phyloP scores from a whole-genome alignment of 2,113 vertebrate genomes.

The Oceanites oceanicus region DNA sequence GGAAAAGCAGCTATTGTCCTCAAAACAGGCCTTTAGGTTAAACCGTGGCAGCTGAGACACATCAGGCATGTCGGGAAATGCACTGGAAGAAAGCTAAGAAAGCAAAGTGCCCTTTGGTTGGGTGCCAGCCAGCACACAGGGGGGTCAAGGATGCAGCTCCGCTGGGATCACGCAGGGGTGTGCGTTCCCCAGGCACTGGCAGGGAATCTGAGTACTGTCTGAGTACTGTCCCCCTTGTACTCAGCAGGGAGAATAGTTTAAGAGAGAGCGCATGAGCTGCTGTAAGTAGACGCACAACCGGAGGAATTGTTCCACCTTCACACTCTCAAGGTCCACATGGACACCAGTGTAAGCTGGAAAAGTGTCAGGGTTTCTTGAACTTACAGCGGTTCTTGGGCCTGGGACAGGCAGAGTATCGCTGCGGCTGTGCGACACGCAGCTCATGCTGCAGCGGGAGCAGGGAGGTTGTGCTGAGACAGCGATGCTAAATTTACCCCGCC shows the following conservation, averaged over 20 bases:
- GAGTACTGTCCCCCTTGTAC: no score
- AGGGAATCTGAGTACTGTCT: background rate
- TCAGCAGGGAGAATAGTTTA: background rate
- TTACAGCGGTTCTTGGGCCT: background rate
- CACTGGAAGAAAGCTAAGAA: background rate
- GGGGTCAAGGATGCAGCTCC: background rate
- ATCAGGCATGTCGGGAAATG: accelerated
- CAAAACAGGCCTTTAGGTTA: background rate
- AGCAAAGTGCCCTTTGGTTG: background rate
- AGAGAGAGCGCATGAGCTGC: background rate
- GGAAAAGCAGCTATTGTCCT: background rate
- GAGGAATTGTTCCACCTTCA: background rate
- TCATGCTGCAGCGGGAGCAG: background rate
- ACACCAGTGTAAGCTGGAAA: background rate
- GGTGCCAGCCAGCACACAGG: background rate
- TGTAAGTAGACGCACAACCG: background rate
- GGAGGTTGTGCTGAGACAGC: background rate
- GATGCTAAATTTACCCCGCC: background rate
- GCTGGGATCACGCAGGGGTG: accelerated
- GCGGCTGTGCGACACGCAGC: background rate
- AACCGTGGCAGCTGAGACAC: background rate
- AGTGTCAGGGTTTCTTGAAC: background rate
- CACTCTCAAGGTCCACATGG: background rate
- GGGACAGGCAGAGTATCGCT: background rate
- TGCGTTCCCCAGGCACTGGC: background rate